Conservation (phyloP, 2,797 vertebrate genomes). For the Choloepus didactylus region DNA sequence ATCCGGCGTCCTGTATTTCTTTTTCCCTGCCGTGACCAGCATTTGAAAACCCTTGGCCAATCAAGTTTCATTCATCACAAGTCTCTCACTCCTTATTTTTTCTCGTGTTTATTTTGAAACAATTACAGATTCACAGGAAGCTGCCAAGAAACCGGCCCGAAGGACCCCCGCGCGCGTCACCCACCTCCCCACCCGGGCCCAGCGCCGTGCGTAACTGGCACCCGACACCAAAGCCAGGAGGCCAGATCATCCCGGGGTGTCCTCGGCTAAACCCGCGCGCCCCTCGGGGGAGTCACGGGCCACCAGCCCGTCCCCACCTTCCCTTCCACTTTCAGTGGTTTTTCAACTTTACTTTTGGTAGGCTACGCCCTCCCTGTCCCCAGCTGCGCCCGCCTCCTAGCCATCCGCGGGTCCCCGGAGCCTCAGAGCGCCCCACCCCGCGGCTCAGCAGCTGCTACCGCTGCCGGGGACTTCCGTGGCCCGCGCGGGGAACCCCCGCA, state of each 20-base stretch:
- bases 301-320: rapidly evolving
- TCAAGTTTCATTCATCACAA: rapidly evolving
- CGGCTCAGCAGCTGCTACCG: no score
- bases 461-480: no score
- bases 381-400: background rate
- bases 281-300: no score
- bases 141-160: background rate
- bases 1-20: background rate
- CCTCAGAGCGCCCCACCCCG: background rate
- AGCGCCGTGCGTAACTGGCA: rapidly evolving
- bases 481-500: no score
- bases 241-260: background rate
- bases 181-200: no score
- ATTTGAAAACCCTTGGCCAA: no score
- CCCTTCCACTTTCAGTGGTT: rapidly evolving
- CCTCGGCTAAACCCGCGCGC: no score
- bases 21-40: rapidly evolving
- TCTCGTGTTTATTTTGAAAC: background rate
- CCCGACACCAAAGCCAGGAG: background rate
- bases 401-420: background rate
- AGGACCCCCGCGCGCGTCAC: background rate
- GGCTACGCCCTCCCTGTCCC: background rate
- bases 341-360: background rate
- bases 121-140: background rate
- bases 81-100: background rate